Percentiles rank a stretch among this genome's conserved stretches.
Conservation (phyloP, 2,888 invertebrate species). For the Tiliacea aurago region DNA sequence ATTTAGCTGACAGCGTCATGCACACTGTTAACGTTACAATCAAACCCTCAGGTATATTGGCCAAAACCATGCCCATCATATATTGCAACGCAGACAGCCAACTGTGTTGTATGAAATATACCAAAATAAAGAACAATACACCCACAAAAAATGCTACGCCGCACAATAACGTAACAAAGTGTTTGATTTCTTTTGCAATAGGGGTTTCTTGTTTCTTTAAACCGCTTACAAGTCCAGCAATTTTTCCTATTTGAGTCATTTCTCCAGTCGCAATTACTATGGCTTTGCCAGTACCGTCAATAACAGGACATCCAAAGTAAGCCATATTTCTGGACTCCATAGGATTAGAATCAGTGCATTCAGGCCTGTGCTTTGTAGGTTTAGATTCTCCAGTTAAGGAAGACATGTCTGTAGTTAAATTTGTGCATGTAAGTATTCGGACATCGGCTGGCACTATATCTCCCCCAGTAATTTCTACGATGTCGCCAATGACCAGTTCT, state of each 20-base stretch:
- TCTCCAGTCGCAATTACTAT: conserved; percentile 92
- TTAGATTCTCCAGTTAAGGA: conserved; percentile 94
- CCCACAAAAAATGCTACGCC: conserved; percentile 93
- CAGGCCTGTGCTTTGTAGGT: conserved; percentile 91
- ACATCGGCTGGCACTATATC: conserved; percentile 97
- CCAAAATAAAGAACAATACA: conserved; percentile 93
- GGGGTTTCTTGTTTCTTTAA: conserved; percentile 93
- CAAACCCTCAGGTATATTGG: conserved; percentile 95
- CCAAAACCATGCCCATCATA: conserved; percentile 94
- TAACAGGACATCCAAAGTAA: conserved; percentile 95
- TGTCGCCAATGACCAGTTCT: conserved; percentile 94
- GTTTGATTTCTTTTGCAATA: conserved; percentile 94
- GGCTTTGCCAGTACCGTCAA: conserved; percentile 93
- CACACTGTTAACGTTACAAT: conserved; percentile 94
- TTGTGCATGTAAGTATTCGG: conserved; percentile 90
- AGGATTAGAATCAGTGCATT: conserved; percentile 92
- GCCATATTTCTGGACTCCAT: conserved; percentile 95
- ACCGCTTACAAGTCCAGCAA: conserved; percentile 92
- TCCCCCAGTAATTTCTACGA: conserved; percentile 95
- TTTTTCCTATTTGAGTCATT: conserved; percentile 93
- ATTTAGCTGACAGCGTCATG: conserved; percentile 94
- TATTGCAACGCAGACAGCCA: conserved; percentile 93
- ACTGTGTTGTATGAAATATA: conserved; percentile 91
- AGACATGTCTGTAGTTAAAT: conserved; percentile 90
- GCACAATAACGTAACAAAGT: conserved; percentile 94